Evolutionary conservation across 2,888 invertebrate genomes (phyloP), one percentile per base, ranked within the genome.

Genomic region (Acrocyrtus sp.): DNA sequence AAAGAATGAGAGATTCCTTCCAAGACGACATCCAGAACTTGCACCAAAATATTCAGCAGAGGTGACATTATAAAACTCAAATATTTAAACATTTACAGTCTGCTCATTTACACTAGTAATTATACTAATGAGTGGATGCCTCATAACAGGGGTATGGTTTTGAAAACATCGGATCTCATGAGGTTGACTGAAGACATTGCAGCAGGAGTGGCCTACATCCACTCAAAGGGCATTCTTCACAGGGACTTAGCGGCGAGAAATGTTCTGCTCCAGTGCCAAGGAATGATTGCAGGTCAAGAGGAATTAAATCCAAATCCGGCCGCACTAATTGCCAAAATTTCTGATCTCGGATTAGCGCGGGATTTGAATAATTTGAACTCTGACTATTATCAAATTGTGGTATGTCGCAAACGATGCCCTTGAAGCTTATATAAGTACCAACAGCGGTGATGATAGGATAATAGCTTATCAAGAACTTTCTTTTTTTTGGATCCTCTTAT

Each of bases 181-280:
- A 62, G 65, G 60, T 77, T 74, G 76, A 53, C 68, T n/a, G 50
- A 72, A 17, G 63, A 77, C 27, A 72, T 77, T 24, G 74, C 74
- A 6, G 29, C 45, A 19, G 76, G 72, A 21, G 41, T 77, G 72
- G 53, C 68, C 1, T 68, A 74, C 26, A 54, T 77, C 3, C 8
- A 50, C 12, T 39, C 50, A 2, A 69, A 65, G 39, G 26, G 45
- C 15, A 43, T 75, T n/a, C 48, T 78, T 17, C 77, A 78, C 56
- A 61, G 67, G 15, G 77, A 78, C 24, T 48, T 76, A 27, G 78
- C 78, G 27, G 74, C 76, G 0, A 69, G 78, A 29, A 78, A 78
- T 54, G 34, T 78, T 10, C 41, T 78, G 3, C 21, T 78, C 12
- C 26, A 48, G 24, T 47, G 50, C 45, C 21, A 26, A 0, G 50